Evolutionary conservation across 1,140 invertebrate genomes (phyloP), one percentile per base, ranked within the genome.

Genomic region (Achatina immaculata): DNA sequence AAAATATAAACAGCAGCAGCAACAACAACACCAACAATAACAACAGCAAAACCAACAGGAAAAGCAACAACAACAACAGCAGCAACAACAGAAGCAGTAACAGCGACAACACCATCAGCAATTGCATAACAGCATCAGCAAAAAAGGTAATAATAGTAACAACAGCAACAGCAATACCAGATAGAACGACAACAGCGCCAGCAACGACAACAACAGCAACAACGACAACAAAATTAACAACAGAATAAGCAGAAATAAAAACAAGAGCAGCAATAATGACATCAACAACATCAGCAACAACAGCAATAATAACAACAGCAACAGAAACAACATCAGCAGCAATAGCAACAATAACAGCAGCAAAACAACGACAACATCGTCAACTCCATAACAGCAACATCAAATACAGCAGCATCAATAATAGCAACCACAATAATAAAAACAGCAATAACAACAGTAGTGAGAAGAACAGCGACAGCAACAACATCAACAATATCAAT

Each of bases 151-250:
- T 73, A 73, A 34, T 73, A 73, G 71, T 73, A 73, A 34, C 28
- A 73, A 34, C 28, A 73, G 71, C 28, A 73, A 34, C 28, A 73
- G 71, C 42, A 66, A 24, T 36, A 66, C 7, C n/a, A 66, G 71
- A 16, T 31, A 34, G 14, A 73, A 34, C 36, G 36, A 34, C 36
- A 73, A 34, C 28, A 66, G 62, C n/a, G n/a, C 7, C n/a, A 66
- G 62, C n/a, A 66, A 24, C 34, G n/a, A 24, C 34, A 66, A 24
- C 34, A 66, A n/a, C 34, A 66, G 62, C 34, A 66, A 24, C 34
- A 66, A 24, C 34, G n/a, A 24, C 34, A 66, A 24, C 34, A 66
- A 24, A 11, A 36, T 7, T 66, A 66, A 24, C n/a, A 66, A 24
- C n/a, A 66, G 62, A 11, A 73, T 19, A 31, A 73, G 71, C 36